Evolutionary conservation across 35 echinoderm and acorn worm species (phyloP), one percentile per base, ranked within the genome.

Genomic region (Apostichopus parvimensis): DNA sequence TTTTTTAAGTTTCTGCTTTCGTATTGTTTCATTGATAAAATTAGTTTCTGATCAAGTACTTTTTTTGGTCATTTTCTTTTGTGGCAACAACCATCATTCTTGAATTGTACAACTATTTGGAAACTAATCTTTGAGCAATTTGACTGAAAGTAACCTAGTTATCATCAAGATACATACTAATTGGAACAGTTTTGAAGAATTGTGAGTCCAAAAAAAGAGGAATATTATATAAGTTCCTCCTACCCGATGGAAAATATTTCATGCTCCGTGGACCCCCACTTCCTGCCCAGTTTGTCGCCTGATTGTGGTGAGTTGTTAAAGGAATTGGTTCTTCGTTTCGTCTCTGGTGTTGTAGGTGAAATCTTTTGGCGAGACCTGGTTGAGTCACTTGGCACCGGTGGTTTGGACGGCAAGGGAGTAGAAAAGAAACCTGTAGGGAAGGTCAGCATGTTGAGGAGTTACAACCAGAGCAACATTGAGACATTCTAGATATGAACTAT

Each of bases 241-340:
- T 84, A 84, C 81, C 81, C 81, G 58, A 84, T 84, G 55, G 81
- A 21, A 84, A 21, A 84, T 84, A 84, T 84, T 58, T 84, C 81
- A 84, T 84, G 81, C 17, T 84, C 81, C 58, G 81, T 84, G 55
- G 81, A 84, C 17, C 81, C 81, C 81, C 81, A 84, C 58, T 84
- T 84, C 15, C 54, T 84, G 17, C 81, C 81, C 17, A 84, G 18
- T 6, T 84, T 84, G 81, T 84, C 81, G 11, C 81, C 81, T n/a
- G 81, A 84, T 84, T 84, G 81, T 7, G 71, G 71, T 57, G 81
- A 58, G 58, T 58, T 84, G 57, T 17, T 82, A 12, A 84, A 84
- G n/a, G 81, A 84, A 25, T n/a, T 84, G 56, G 81, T 84, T 6
- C 81, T 84, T 84, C 81, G 10, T 17, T 84, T 84, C 8, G 81